Evolutionary conservation across 2,888 invertebrate genomes (phyloP), one percentile per base, ranked within the genome.

Genomic region (Pandemis corylana): DNA sequence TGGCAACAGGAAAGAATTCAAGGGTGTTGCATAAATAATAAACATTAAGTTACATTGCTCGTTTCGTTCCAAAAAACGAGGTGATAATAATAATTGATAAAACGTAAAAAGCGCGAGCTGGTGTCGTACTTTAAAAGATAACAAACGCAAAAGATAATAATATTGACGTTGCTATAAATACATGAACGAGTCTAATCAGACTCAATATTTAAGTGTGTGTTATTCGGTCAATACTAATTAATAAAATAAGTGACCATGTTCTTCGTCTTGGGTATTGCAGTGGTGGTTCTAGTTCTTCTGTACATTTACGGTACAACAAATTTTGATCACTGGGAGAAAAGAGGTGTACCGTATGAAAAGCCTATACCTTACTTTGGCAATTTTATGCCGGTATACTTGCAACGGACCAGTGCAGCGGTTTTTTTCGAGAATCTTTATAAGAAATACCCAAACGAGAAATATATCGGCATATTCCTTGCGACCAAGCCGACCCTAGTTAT

Each of bases 251-350:
- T 20, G 3, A 56, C 56, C 56, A 56, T 56, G 56, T 20, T 56
- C 20, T 2, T 56, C 56, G 6, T 56, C 7, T 20, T 56, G 20
- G 56, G 56, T 10, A 56, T 56, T 7, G 13, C 20, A 56, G 56
- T 15, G 56, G 20, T 20, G 20, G 49, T 20, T 51, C 36, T 56
- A 20, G 10, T 56, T 15, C 56, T 56, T 20, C 56, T 56, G 20
- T 56, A 56, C 56, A 20, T 56, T 56, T 56, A 56, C 9, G 56
- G 56, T 20, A 56, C 56, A 15, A 56, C 3, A 9, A 56, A 15
- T 56, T 56, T 56, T 49, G 69, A 69, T 41, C 65, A 74, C n/a
- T 74, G 74, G 74, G 42, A 69, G 42, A 68, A 74, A 12, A 65
- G 15, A 46, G 65, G 69, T 36, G 69, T 74, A 9, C n/a, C 5